Conservation (phyloP, 2,888 invertebrate genomes). For the Thera britannica region DNA sequence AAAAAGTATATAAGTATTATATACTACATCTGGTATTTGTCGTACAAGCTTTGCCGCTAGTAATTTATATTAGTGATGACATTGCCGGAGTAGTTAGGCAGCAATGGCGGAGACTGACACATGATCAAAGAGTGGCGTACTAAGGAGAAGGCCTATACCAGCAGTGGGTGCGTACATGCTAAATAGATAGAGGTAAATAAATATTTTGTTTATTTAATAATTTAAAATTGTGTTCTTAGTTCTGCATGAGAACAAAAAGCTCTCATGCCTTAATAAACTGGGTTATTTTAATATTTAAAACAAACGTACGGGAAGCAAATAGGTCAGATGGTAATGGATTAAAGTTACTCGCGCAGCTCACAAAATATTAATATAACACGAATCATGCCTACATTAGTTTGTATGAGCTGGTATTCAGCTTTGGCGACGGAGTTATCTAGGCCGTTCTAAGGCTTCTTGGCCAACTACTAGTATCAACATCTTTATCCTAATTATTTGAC, state of each 20-base stretch:
- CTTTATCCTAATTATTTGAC: too few relatives aligned
- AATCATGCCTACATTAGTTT: not conserved
- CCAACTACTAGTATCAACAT: too few relatives aligned
- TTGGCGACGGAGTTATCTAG: not conserved
- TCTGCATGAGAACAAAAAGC: not conserved
- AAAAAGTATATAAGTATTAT: too few relatives aligned
- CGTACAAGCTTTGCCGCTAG: too few relatives aligned
- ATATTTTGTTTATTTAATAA: not conserved
- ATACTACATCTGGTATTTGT: too few relatives aligned
- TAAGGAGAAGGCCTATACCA: too few relatives aligned
- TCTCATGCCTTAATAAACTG: constrained; percentile 9
- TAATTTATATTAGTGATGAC: too few relatives aligned
- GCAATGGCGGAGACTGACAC: too few relatives aligned
- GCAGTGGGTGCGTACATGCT: too few relatives aligned
- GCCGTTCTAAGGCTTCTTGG: not conserved
- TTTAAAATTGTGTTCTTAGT: not conserved
- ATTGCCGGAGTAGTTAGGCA: too few relatives aligned
- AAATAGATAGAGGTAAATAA: too few relatives aligned
- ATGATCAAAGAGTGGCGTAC: too few relatives aligned
- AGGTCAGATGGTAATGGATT: constrained; percentile 27
- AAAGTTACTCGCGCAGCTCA: constrained; percentile 10
- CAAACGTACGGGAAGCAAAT: constrained; percentile 14
- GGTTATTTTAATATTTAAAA: constrained; percentile 16
- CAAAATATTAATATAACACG: constrained; percentile 7
- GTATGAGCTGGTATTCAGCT: not conserved